Evolutionary conservation across 2,888 invertebrate species (phyloP), one percentile per base, ranked within the genome.

Genomic region (Acholoe squamosa): DNA sequence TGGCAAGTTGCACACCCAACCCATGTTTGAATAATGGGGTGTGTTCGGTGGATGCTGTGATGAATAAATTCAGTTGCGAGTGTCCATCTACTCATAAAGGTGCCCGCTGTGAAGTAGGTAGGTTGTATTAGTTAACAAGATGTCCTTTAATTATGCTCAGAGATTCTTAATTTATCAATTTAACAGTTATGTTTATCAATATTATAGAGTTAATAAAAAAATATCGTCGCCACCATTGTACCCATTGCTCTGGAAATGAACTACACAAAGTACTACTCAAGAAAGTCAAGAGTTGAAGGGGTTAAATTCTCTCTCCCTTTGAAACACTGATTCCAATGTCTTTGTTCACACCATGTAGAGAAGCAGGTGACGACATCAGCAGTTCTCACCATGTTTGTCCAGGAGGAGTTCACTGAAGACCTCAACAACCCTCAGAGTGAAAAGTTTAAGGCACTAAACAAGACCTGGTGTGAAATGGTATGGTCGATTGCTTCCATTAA

Each of bases 391-490:
- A 84, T 84, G 84, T 84, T 33, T 43, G 84, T 84, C 0, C 5
- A 34, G 84, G 84, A 84, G 84, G 84, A n/a, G 25, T 84, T 84
- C 43, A 84, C 84, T 1, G 43, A 10, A 0, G 84, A 84, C 84
- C 51, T 84, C 33, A 84, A 84, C 51, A 34, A 84, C 19, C 84
- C 84, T 0, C 28, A 84, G 34, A 84, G 84, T 84, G 84, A 84
- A 1, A 84, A 84, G 43, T 84, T 84, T 34, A 16, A 84, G 51
- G 34, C 84, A 14, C 34, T 84, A 10, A 84, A 84, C 25, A 84
- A 84, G 43, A 84, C 84, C 12, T 84, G 84, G 84, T 84, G 84
- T 51, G 51, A 84, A 5, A 84, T 84, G 84, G 84, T 84, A 25
- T 61, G 28, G 12, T 28, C 3, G 25, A 28, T 25, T n/a, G 7